Percentiles rank a stretch among this genome's conserved stretches.
These are phyloP conservation scores for Lysiphlebus fabarum DNA, from an alignment of 1,140 invertebrate genomes.

Conservation along the genomic window DNA sequence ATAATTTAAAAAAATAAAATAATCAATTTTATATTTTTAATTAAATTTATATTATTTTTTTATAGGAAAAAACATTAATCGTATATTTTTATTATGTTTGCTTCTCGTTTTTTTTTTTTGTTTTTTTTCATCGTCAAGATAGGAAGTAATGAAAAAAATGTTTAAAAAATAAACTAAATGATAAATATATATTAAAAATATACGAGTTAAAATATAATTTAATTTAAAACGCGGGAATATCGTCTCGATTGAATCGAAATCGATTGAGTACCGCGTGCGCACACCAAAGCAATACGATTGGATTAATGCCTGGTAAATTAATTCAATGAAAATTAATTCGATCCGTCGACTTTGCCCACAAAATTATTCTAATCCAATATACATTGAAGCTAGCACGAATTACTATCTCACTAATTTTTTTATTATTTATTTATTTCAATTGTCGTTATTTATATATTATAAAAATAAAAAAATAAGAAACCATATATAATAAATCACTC, in stretches of 20 bases:
- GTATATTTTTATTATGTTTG: no score
- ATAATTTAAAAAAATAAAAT: no score
- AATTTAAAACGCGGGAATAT: conserved; percentile 37
- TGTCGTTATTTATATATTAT: no score
- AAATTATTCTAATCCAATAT: conserved; percentile 37
- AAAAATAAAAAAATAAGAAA: no score
- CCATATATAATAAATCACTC: no score
- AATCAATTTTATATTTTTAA: no score
- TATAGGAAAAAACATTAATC: no score
- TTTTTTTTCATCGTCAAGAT: not conserved
- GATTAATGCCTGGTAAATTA: conserved; percentile 45
- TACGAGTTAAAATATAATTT: conserved; percentile 31
- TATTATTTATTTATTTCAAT: no score
- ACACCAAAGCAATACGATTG: conserved; percentile 32
- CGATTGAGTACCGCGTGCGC: conserved; percentile 31
- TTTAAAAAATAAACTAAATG: conserved; percentile 6
- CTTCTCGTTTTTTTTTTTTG: no score
- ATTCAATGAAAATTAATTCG: conserved; percentile 49
- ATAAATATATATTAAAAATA: not conserved
- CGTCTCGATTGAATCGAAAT: conserved; percentile 42
- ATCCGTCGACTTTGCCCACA: conserved; percentile 28
- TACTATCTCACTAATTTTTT: no score
- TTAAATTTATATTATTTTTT: no score
- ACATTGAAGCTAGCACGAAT: conserved; percentile 13
- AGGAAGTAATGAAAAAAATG: not conserved